phyloP scores from a whole-genome alignment of 2,797 vertebrate species.

The Onychomys arenicola region DNA sequence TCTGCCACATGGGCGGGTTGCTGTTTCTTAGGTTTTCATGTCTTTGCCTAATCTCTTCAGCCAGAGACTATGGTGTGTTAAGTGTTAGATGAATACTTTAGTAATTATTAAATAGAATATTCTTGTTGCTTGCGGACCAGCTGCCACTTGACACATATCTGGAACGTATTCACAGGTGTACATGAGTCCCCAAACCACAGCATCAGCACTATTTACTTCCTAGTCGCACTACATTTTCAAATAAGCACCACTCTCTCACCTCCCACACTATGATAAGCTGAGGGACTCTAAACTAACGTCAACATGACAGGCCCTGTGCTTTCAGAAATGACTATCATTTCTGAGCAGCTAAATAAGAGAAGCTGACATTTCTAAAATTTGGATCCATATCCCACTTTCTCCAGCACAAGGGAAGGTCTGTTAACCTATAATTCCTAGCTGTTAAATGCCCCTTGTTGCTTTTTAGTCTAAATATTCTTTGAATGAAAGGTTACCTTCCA shows the following conservation, averaged over 20 bases:
- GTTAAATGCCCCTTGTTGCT: constrained; percentile 34
- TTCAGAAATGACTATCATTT: constrained; percentile 48
- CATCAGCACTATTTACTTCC: constrained; percentile 21
- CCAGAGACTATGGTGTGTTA: not conserved
- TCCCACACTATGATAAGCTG: constrained; percentile 36
- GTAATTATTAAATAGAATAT: not conserved
- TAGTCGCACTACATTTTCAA: not conserved
- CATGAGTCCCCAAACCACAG: not conserved
- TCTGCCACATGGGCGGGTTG: not conserved
- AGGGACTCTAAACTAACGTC: not conserved
- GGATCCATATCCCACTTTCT: constrained; percentile 13
- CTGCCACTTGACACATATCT: not conserved
- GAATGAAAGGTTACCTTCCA: constrained; percentile 66
- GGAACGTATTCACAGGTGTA: not conserved
- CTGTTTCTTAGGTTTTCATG: not conserved
- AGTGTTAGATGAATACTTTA: not conserved
- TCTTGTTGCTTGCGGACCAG: not conserved
- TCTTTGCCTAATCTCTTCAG: not conserved
- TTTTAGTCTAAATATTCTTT: constrained; percentile 48
- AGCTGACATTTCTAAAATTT: constrained; percentile 66
- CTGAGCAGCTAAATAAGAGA: constrained; percentile 43
- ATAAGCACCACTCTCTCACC: constrained; percentile 39
- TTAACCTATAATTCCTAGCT: constrained; percentile 65
- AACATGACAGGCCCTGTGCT: not conserved
- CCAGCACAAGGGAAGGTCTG: constrained; percentile 51